Base-by-base conservation (phyloP, 2,113 vertebrate genomes). In the Serilophus lunatus region DNA sequence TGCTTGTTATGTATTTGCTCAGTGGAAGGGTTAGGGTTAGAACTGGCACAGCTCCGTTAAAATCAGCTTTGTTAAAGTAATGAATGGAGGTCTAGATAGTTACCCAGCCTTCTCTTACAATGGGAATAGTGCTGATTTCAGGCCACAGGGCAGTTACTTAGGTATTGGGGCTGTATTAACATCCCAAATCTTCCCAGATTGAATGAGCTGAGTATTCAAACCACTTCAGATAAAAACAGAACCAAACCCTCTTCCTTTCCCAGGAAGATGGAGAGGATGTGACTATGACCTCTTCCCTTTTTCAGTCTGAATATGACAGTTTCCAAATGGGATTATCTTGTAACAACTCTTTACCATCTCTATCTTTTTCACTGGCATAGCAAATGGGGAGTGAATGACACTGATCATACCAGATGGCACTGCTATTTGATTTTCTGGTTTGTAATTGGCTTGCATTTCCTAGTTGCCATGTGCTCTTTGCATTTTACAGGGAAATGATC, bases 371-470 rank as follows among this genome's bases (percentile, higher is more conserved):
- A 33, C 15, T 18, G 35, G 47, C 29, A 38, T 79, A 72, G 56
- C 79, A 53, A 40, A 44, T 0, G 1, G 49, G 29, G 11, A 82
- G 19, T 53, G 84, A 71, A 45, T 54, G 51, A 60, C 54, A 79
- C 13, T 23, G 70, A 53, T 80, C 59, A 45, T 42, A 70, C 40
- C 79, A 92, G 64, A 61, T 82, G 82, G 66, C 54, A 76, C 28
- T 93, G 68, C 50, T 90, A 5, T 86, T 95, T 92, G 82, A 61
- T 91, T 79, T 90, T 47, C 70, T 87, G 61, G 26, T 76, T 64
- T 64, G 31, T 91, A 87, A 85, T 51, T 94, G 69, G 66, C 59
- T 79, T 49, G 15, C 19, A 44, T 81, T 88, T 92, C 63, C 49
- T 57, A 40, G 12, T 35, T 90, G 75, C 53, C 44, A 1, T 22